These are phyloP conservation scores for Prochilodus magdalenae DNA, from an alignment of 2,113 vertebrate species.

Conservation along the genomic window DNA sequence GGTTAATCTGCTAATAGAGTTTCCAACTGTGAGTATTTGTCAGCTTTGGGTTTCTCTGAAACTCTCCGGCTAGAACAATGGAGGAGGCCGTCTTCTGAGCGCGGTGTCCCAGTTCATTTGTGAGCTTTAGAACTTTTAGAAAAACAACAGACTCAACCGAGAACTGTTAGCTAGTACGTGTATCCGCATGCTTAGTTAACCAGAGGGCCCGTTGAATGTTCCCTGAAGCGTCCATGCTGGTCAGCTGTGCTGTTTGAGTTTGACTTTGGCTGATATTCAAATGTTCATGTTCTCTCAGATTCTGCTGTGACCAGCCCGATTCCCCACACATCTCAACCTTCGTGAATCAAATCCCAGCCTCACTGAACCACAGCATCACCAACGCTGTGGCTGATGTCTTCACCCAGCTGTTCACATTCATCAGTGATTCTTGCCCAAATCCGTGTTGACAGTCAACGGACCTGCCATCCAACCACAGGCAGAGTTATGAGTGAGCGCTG, in stretches of 20 bases:
- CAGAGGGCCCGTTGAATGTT: not conserved
- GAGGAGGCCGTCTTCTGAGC: not conserved
- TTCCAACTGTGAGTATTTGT: conserved; percentile 49
- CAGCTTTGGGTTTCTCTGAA: conserved; percentile 31
- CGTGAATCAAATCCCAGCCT: not conserved
- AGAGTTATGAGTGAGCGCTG: conserved; percentile 29
- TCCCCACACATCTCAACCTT: not conserved
- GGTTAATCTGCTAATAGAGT: conserved; percentile 70
- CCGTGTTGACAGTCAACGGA: conserved; percentile 44
- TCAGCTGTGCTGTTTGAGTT: too few species aligned
- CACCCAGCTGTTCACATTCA: conserved; percentile 42
- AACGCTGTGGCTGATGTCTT: not conserved
- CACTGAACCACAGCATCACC: not conserved
- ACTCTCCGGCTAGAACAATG: not conserved
- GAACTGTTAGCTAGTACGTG: not conserved
- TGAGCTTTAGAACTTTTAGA: not conserved
- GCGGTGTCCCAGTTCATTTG: not conserved
- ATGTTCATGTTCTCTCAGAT: not conserved
- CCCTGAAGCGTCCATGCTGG: not conserved
- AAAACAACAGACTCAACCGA: not conserved
- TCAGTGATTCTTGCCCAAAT: conserved; percentile 9
- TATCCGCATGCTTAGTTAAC: not conserved
- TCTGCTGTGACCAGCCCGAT: too few species aligned
- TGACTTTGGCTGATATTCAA: not conserved
- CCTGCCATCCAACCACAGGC: conserved; percentile 8